These are phyloP conservation scores for Acrocephalus kingi DNA, from an alignment of 2,113 vertebrate genomes.

Conservation along the genomic window DNA sequence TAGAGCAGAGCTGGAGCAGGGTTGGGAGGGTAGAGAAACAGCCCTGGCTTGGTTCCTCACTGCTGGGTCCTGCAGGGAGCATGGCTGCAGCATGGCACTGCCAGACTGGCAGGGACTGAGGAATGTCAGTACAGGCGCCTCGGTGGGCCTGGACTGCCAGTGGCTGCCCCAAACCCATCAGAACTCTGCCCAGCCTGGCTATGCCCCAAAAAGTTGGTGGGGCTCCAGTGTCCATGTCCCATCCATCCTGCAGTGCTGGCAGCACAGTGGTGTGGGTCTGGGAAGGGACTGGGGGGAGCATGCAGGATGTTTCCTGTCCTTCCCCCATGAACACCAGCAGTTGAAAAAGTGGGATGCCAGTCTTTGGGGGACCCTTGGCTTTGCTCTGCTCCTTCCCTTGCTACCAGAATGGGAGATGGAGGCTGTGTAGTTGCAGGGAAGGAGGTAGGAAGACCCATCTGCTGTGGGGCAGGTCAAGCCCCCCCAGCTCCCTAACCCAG, in stretches of 20 bases:
- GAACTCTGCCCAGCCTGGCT: background rate
- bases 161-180: background rate
- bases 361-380: background rate
- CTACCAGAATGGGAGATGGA: background rate
- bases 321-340: background rate
- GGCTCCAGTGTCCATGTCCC: rapidly evolving
- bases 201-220: background rate
- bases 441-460: background rate
- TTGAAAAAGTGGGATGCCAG: background rate
- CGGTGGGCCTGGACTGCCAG: background rate
- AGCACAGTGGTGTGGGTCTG: background rate
- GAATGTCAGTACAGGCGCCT: background rate
- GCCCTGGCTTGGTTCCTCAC: background rate
- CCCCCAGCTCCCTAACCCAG: background rate
- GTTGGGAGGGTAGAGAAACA: background rate
- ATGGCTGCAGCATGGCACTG: background rate
- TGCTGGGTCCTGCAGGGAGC: background rate
- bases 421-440: background rate
- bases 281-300: background rate
- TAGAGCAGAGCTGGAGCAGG: background rate
- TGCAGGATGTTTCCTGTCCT: background rate
- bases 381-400: background rate
- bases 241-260: background rate
- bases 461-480: background rate
- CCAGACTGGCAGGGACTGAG: background rate